Base-by-base conservation (phyloP, 1,140 invertebrate species). In the Apolygus lucorum region DNA sequence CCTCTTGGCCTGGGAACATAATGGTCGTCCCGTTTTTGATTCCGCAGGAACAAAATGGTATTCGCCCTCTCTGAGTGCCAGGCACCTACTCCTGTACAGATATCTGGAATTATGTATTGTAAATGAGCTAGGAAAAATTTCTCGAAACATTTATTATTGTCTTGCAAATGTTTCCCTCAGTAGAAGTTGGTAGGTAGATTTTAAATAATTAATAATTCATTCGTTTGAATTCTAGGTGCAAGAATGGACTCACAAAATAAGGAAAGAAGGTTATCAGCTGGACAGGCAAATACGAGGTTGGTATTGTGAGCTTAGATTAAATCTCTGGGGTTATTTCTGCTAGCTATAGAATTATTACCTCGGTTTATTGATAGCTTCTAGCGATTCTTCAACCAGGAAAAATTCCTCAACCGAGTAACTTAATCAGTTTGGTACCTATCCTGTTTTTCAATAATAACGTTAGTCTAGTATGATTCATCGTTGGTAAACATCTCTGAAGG, bases 181-280 rank as follows among this genome's bases (percentile, higher is more conserved):
- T 63, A n/a, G 21, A 28, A 63, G 49, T 52, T 68, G 42, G 63
- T 11, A 28, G 2, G 27, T 1, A 26, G 28, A 2, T 25, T 63
- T 25, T 8, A 22, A 25, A 2, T 63, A 25, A 2, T 8, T 8
- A 11, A 8, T 11, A 42, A 65, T 66, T 21, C 26, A 68, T 13
- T 68, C 54, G 52, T 22, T 71, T 72, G 72, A 64, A 66, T 77
- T 76, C 22, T 78, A 97, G 92, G 95, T 98, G 59, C 90, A 93
- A 76, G 94, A 98, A 80, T 96, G 96, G 95, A 89, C 88, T 72
- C 88, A 91, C 72, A 96, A 95, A 82, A 82, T 99, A 72, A 81
- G 96, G 62, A 96, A 96, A 81, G 95, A 98, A 83, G 88, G 89
- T 52, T 91, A 91, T 81, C 88, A 90, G 74, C 81, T 98, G 62